Base-by-base conservation (phyloP, 2,113 vertebrate species). In the Toxostoma redivivum region DNA sequence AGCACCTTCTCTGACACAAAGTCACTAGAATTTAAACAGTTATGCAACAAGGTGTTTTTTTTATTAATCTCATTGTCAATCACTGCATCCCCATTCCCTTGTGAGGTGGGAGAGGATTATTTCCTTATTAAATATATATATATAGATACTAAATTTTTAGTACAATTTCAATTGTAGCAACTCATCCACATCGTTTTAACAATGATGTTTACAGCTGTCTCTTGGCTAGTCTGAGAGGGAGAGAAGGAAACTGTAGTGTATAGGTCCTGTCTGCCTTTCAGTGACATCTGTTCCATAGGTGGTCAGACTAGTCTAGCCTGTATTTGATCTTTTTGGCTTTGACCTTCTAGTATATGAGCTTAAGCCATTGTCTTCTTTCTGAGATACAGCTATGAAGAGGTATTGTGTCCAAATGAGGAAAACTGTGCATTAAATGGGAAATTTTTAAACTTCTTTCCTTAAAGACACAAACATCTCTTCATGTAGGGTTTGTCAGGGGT, bases 211-310 rank as follows among this genome's bases (percentile, higher is more conserved):
- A 45, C 3, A 18, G 8, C n/a, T 64, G 5, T 37, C 22, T 69
- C 14, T 28, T 38, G 27, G 24, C n/a, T 84, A 11, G 60, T 73
- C 37, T 24, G 12, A 11, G 6, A 35, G 10, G 3, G 7, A 50
- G 2, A 7, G 12, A 53, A 57, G 20, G 31, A 16, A 80, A 40
- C 6, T 1, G 0, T 14, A n/a, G 17, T 1, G 1, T 40, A 5
- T 8, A 17, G 38, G 9, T 61, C 60, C n/a, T 65, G 31, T 9
- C 20, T 86, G 38, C 23, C 14, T 45, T 78, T 44, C 23, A 61
- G 5, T 35, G 30, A 7, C 28, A n/a, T 24, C 42, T 30, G 8
- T 73, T 90, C 86, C 54, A 33, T 25, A 30, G 21, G 15, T 71
- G 3, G 3, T 83, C 54, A 86, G 38, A 28, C 17, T 57, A 57